Percentiles rank a stretch among this genome's conserved stretches.
phyloP scores from a whole-genome alignment of 2,113 vertebrate genomes.

The Stigmatopora nigra region DNA sequence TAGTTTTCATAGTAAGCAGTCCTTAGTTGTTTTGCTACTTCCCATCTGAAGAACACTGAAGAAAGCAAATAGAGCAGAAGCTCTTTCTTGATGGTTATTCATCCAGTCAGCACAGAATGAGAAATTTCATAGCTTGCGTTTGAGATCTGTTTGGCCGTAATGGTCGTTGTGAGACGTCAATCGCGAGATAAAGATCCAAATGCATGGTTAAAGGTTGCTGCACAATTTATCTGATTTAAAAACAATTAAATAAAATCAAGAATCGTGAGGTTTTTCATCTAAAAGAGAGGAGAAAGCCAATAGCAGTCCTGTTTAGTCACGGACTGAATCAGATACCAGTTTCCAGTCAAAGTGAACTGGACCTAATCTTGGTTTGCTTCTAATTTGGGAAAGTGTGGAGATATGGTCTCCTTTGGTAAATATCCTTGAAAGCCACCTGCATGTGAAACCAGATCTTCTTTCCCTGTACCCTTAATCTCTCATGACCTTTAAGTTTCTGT shows the following conservation, averaged over 20 bases:
- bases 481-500: constrained; percentile 47
- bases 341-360: constrained; percentile 41
- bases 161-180: no score
- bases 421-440: constrained; percentile 61
- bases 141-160: no score
- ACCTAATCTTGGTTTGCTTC: constrained; percentile 53
- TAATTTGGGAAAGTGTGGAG: constrained; percentile 47
- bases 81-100: no score
- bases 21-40: no score
- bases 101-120: no score
- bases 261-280: constrained; percentile 27
- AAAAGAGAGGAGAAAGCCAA: constrained; percentile 40
- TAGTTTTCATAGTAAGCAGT: no score
- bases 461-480: constrained; percentile 40
- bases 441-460: constrained; percentile 55
- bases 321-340: constrained; percentile 42
- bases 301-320: constrained; percentile 42
- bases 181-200: not conserved
- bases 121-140: no score
- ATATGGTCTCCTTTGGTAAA: constrained; percentile 49
- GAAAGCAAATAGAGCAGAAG: no score
- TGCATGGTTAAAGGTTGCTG: not conserved
- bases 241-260: constrained; percentile 13
- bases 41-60: no score
- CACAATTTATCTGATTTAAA: not conserved